phyloP scores from a whole-genome alignment of 2,888 invertebrate species.

The Patella pellucida region DNA sequence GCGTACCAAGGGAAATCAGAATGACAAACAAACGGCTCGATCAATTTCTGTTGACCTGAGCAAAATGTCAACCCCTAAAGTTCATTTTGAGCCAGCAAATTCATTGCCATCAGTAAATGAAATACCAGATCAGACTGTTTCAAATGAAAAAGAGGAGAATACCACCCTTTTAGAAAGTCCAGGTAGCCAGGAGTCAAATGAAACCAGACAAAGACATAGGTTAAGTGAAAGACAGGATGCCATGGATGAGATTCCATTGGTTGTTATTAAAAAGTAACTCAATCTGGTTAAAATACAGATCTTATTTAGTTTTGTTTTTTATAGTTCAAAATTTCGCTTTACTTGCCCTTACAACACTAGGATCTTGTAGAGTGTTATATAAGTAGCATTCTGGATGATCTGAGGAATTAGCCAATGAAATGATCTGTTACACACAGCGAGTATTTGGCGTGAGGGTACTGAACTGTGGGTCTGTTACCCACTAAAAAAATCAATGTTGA shows the following conservation, averaged over 20 bases:
- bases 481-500: too few relatives aligned
- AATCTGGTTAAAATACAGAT: too few relatives aligned
- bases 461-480: too few relatives aligned
- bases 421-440: too few relatives aligned
- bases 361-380: too few relatives aligned
- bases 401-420: too few relatives aligned
- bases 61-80: neutral
- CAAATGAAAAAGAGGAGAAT: neutral
- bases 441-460: too few relatives aligned
- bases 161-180: neutral
- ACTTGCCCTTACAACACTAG: too few relatives aligned
- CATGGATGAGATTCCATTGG: conserved; percentile 19
- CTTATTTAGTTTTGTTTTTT: too few relatives aligned
- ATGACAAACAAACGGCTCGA: neutral
- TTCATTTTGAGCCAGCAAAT: neutral
- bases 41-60: conserved; percentile 16
- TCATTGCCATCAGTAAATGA: neutral
- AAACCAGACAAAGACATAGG: neutral
- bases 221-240: conserved; percentile 15
- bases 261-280: neutral
- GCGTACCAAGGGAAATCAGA: neutral
- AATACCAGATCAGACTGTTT: neutral
- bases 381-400: too few relatives aligned
- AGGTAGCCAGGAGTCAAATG: neutral
- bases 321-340: too few relatives aligned